Evolutionary conservation across 1,140 invertebrate species (phyloP).

Genomic region (Polyergus mexicanus): DNA sequence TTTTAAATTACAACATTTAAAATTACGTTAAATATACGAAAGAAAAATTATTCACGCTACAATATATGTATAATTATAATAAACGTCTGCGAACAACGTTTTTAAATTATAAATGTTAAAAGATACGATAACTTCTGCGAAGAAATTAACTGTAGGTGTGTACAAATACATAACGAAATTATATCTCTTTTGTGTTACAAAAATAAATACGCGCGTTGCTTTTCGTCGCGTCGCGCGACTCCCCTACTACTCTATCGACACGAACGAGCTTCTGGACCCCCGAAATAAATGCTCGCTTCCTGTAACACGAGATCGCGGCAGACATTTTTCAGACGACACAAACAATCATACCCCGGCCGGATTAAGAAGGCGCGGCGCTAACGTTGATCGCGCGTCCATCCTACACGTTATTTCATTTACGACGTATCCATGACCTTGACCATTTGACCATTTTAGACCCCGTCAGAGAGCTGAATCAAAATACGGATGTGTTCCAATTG

Average conservation of each 20-base stretch:
- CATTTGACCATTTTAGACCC: conserved; percentile 59
- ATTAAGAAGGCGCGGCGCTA: background rate
- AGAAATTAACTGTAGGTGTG: background rate
- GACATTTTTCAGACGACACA: conserved; percentile 67
- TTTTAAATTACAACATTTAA: background rate
- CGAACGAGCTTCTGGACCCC: conserved; percentile 41
- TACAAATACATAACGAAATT: conserved; percentile 11
- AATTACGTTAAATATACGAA: background rate
- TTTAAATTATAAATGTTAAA: conserved; percentile 6
- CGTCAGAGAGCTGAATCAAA: conserved; percentile 46
- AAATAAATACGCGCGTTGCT: conserved; percentile 71
- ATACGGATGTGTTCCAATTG: conserved; percentile 52
- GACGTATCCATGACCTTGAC: conserved; percentile 51
- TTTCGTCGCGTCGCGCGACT: conserved; percentile 7
- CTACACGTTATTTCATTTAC: background rate
- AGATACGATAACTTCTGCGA: background rate
- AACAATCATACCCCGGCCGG: conserved; percentile 5
- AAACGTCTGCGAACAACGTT: background rate
- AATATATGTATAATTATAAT: background rate
- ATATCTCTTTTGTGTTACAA: conserved; percentile 53
- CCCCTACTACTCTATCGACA: conserved; percentile 14
- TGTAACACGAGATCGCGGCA: conserved; percentile 72
- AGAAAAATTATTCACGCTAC: background rate
- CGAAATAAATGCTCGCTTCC: conserved; percentile 75
- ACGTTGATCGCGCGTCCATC: background rate